Conservation (phyloP, 2,113 vertebrate genomes). For the Trogon melanurus region DNA sequence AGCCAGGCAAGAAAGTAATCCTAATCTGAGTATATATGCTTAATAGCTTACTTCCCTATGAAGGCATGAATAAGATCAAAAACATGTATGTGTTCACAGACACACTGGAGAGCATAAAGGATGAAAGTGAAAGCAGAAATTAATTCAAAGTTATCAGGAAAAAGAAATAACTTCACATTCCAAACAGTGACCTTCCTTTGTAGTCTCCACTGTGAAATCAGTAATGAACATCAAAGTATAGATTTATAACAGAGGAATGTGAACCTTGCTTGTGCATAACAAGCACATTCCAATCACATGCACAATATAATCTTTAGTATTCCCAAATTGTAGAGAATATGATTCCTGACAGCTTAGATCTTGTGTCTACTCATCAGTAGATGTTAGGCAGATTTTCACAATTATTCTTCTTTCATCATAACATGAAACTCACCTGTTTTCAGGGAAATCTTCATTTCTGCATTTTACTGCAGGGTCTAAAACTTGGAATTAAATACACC, state of each 20-base stretch:
- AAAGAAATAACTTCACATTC: not conserved
- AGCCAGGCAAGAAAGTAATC: rapidly evolving
- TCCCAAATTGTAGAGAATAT: not conserved
- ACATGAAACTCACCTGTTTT: not conserved
- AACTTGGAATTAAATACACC: not conserved
- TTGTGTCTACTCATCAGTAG: not conserved
- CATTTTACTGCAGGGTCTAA: not conserved
- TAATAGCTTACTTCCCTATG: not conserved
- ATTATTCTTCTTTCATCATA: not conserved
- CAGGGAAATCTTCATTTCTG: not conserved
- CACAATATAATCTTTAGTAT: not conserved
- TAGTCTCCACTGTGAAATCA: not conserved
- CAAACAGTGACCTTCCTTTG: not conserved
- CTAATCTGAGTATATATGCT: not conserved
- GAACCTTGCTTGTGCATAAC: not conserved
- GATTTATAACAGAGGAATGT: not conserved
- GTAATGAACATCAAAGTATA: not conserved
- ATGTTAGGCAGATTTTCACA: not conserved
- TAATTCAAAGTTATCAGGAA: not conserved
- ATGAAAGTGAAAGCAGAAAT: not conserved
- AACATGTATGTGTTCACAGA: not conserved
- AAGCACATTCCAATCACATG: not conserved
- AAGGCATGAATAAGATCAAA: not conserved
- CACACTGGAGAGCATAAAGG: not conserved
- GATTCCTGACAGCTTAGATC: not conserved